Evolutionary conservation across 2,888 invertebrate genomes (phyloP), one percentile per base, ranked within the genome.

Genomic region (Drosophila hamatofila): DNA sequence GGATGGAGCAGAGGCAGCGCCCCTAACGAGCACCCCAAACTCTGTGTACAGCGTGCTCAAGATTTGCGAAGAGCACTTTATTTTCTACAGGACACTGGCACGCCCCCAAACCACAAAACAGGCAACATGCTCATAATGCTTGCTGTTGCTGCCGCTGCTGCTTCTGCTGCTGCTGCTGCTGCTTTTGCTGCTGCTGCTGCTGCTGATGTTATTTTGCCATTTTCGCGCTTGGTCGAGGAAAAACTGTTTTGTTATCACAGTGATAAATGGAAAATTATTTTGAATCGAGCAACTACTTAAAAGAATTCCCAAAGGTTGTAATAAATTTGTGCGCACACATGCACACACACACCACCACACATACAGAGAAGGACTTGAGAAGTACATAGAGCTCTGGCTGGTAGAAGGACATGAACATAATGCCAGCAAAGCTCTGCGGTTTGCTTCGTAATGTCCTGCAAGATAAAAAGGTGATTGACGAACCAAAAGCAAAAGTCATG

Each of bases 181-280:
- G 33, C 30, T 30, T 5, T 0, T 12, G 33, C 16, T 37, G 16
- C 16, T 73, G 39, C n/a, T 67, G 30, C 35, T 80, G 37, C 37
- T 66, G 67, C 59, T 75, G 85, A 80, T 82, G 88, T 86, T 82
- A 82, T 84, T 84, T 86, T 73, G 88, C 77, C 83, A 89, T 83
- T 84, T 86, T 88, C 81, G 86, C 81, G 80, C 63, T 75, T 73
- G 70, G 68, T 59, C 59, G 61, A 64, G 76, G 72, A 78, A 74
- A 75, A 82, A 83, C 80, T 86, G 89, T 85, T 86, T 86, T 89
- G 78, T 88, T 91, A 89, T 91, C 88, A 79, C 81, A 79, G 83
- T 89, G 91, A 91, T 91, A 90, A 90, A 90, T 91, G 88, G 85
- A 87, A 86, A 87, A 90, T 88, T 88, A 90, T 91, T 91, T 89